phyloP scores from a whole-genome alignment of 2,888 invertebrate species.

The Minunthozetes semirufus region DNA sequence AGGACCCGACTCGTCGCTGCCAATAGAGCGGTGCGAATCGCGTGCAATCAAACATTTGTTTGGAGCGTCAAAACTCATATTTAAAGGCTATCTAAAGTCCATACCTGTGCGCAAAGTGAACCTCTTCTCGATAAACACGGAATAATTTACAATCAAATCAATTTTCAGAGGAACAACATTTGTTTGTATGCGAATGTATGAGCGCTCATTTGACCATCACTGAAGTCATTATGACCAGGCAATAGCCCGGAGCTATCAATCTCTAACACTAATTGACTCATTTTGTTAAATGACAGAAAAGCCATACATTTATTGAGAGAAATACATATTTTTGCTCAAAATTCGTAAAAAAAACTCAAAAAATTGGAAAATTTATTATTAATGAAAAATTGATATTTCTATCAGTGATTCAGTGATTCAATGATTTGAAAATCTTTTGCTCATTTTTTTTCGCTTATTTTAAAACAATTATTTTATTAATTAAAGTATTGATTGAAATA shows the following conservation, averaged over 20 bases:
- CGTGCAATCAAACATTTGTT: slow-evolving; percentile 25
- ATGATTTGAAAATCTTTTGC: too few relatives aligned
- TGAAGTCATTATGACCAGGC: neutral
- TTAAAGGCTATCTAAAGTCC: neutral
- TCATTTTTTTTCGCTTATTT: too few relatives aligned
- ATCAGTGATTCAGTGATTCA: too few relatives aligned
- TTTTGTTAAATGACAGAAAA: neutral
- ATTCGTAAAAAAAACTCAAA: too few relatives aligned
- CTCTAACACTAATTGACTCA: slow-evolving; percentile 17
- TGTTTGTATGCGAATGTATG: neutral
- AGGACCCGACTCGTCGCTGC: neutral
- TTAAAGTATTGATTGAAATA: too few relatives aligned
- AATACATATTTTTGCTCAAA: too few relatives aligned
- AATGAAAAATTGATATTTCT: too few relatives aligned
- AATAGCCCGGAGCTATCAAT: neutral
- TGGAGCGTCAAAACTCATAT: slow-evolving; percentile 11
- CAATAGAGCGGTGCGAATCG: neutral
- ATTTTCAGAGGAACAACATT: neutral
- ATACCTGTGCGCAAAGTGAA: neutral
- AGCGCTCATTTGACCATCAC: neutral
- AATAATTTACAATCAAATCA: slow-evolving; percentile 27
- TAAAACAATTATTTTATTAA: too few relatives aligned
- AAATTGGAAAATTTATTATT: too few relatives aligned
- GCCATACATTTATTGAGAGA: neutral
- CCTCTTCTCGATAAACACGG: slow-evolving; percentile 19